These are phyloP conservation scores for Scaptomyza parva DNA, from an alignment of 2,888 invertebrate genomes.

Conservation along the genomic window DNA sequence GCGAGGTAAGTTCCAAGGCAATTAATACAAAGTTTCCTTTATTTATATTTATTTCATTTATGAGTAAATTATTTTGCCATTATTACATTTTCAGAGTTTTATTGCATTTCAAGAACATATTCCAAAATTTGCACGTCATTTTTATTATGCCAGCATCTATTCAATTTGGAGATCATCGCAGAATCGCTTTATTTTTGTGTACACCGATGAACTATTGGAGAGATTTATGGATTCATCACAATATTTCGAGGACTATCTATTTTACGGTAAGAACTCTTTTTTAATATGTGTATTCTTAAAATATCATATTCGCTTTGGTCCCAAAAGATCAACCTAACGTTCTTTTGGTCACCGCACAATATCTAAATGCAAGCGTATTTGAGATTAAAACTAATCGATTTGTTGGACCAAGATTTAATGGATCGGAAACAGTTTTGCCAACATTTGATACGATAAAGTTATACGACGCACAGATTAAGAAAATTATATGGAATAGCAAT, in stretches of 20 bases:
- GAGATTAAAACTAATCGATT: slow-evolving; percentile 79
- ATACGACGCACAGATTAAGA: slow-evolving; percentile 54
- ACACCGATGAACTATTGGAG: slow-evolving; percentile 53
- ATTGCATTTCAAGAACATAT: slow-evolving; percentile 81
- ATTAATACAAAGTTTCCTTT: too few relatives aligned
- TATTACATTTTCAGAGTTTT: slow-evolving; percentile 56
- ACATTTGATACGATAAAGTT: slow-evolving; percentile 56
- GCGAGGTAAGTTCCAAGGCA: slow-evolving; percentile 60
- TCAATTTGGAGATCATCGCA: slow-evolving; percentile 73
- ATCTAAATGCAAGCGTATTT: slow-evolving; percentile 60
- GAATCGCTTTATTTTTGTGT: slow-evolving; percentile 74
- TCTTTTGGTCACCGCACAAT: slow-evolving; percentile 66
- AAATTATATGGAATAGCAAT: slow-evolving; percentile 32
- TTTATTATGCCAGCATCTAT: slow-evolving; percentile 70
- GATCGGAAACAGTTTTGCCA: slow-evolving; percentile 39
- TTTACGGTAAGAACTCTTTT: slow-evolving; percentile 73
- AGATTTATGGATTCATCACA: neutral
- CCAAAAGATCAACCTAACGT: slow-evolving; percentile 79
- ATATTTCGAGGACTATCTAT: slow-evolving; percentile 61
- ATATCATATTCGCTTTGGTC: fast-evolving
- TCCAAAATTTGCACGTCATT: slow-evolving; percentile 63
- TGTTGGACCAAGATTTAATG: slow-evolving; percentile 63
- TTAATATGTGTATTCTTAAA: too few relatives aligned
- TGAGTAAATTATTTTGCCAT: too few relatives aligned
- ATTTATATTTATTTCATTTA: too few relatives aligned